Base-by-base conservation (phyloP, 2,888 invertebrate species). In the Cheiracanthium punctorium region DNA sequence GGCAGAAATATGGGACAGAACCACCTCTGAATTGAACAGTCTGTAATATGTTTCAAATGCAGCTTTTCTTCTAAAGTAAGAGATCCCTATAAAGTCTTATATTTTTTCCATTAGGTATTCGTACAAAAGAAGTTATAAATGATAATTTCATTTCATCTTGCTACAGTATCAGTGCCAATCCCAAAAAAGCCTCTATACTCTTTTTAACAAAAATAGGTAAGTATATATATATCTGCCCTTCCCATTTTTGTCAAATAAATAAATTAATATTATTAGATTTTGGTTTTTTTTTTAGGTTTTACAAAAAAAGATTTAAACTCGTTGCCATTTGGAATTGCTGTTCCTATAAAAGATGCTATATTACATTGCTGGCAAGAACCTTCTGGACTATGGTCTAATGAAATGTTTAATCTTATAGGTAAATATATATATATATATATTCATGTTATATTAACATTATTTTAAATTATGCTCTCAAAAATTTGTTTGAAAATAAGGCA, bases 321-420 rank as follows among this genome's bases (percentile, higher is more conserved):
- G 80, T 92, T 96, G 30, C 96, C 96, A 0, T 93, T 94, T 0
- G 95, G 95, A 0, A 92, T 96, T n/a, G 93, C 94, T 10, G 92
- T 95, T 0, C 93, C 95, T 20, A 92, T 96, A 0, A 93, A 94
- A 88, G 94, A 95, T 91, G 93, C 94, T 20, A 93, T 96, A 88
- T 94, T 95, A 91, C 92, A 93, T 89, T 95, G 95, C 89, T 93
- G 96, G 90, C 93, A 94, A 90, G 93, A 93, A 82, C 96, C 96
- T 0, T 95, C 95, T 0, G 93, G 94, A 37, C 94, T 94, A 91
- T 96, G 96, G 95, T 94, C 95, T 0, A 92, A 93, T 29, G 93
- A 93, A 30, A 95, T 95, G 0, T 96, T 95, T 91, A 93, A 93
- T 81, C 93, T 96, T 43, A 93, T 96, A 52, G 95, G 92, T 91